Percentiles rank a stretch among this genome's conserved stretches.
Evolutionary conservation across 2,888 invertebrate species (phyloP).

Genomic region (Drosophila dives): DNA sequence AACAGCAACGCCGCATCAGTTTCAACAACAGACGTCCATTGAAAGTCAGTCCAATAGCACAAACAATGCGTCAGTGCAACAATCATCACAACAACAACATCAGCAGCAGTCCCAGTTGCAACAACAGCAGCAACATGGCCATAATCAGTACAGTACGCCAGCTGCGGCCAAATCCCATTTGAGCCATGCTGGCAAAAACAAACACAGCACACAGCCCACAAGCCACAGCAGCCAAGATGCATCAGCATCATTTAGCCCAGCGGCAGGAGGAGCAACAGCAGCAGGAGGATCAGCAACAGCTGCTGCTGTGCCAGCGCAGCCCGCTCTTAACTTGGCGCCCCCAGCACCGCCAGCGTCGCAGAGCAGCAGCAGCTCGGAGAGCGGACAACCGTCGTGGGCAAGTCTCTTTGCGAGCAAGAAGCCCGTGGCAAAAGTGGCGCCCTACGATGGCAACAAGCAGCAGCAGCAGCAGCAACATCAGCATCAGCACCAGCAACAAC

Average conservation of each 20-base stretch:
- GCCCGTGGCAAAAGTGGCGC: slow-evolving; percentile 88
- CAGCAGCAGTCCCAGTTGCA: slow-evolving; percentile 33
- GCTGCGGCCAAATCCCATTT: slow-evolving; percentile 49
- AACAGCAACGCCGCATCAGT: slow-evolving; percentile 83
- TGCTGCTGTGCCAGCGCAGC: slow-evolving; percentile 36
- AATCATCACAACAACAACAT: slow-evolving; percentile 41
- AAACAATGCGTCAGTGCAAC: slow-evolving; percentile 49
- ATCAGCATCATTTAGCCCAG: slow-evolving; percentile 44
- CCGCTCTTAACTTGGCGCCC: slow-evolving; percentile 77
- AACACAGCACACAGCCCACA: slow-evolving; percentile 33
- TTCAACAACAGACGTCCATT: slow-evolving; percentile 71
- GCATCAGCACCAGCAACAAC: slow-evolving; percentile 63
- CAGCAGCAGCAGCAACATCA: slow-evolving; percentile 35
- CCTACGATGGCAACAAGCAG: slow-evolving; percentile 85
- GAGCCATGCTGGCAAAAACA: slow-evolving; percentile 56
- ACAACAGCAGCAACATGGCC: slow-evolving; percentile 35
- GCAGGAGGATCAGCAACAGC: slow-evolving; percentile 43
- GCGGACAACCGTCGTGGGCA: slow-evolving; percentile 87
- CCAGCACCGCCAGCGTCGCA: slow-evolving; percentile 83
- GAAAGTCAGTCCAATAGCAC: slow-evolving; percentile 44
- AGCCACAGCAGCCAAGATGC: slow-evolving; percentile 27
- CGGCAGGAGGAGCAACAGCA: slow-evolving; percentile 19
- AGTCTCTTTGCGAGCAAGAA: slow-evolving; percentile 88
- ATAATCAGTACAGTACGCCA: slow-evolving; percentile 26
- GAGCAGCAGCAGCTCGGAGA: slow-evolving; percentile 48